Evolutionary conservation across 2,888 invertebrate species (phyloP).

Genomic region (Conops quadrifasciatus): DNA sequence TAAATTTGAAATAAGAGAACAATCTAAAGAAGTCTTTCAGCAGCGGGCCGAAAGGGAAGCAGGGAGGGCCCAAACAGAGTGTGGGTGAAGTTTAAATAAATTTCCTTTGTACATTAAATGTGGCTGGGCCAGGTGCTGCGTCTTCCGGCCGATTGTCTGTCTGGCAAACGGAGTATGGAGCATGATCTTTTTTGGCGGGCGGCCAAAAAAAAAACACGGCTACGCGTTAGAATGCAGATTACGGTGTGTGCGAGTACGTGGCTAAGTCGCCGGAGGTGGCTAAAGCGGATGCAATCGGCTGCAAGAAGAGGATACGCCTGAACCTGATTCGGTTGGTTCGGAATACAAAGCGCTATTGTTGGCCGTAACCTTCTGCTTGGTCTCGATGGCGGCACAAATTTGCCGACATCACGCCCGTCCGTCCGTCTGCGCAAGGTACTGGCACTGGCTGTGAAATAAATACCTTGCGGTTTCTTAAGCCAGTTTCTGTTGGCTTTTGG

Average conservation of each 20-base stretch:
- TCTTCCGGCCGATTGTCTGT: background rate
- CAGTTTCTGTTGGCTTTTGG: slow-evolving; percentile 9
- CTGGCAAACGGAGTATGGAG: slow-evolving; percentile 16
- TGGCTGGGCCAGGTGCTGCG: background rate
- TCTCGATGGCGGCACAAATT: slow-evolving; percentile 15
- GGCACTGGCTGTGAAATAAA: slow-evolving; percentile 18
- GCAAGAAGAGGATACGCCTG: slow-evolving; percentile 10
- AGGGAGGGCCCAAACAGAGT: background rate
- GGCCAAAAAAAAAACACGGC: slow-evolving; percentile 12
- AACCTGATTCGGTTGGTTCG: slow-evolving; percentile 15
- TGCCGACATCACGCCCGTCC: background rate
- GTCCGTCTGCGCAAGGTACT: slow-evolving; percentile 8
- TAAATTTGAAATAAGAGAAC: background rate
- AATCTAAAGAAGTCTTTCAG: background rate
- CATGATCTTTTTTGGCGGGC: background rate
- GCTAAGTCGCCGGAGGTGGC: background rate
- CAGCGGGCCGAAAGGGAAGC: background rate
- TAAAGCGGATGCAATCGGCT: background rate
- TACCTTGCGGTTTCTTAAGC: slow-evolving; percentile 27
- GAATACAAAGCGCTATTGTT: slow-evolving; percentile 14
- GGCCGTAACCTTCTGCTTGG: slow-evolving; percentile 14
- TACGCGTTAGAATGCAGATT: slow-evolving; percentile 3
- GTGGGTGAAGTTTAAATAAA: slow-evolving; percentile 5
- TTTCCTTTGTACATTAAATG: slow-evolving; percentile 23
- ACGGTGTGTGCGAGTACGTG: background rate